Percentiles rank a stretch among this genome's conserved stretches.
Conservation (phyloP, 2,797 vertebrate genomes). For the Garrulus glandarius region DNA sequence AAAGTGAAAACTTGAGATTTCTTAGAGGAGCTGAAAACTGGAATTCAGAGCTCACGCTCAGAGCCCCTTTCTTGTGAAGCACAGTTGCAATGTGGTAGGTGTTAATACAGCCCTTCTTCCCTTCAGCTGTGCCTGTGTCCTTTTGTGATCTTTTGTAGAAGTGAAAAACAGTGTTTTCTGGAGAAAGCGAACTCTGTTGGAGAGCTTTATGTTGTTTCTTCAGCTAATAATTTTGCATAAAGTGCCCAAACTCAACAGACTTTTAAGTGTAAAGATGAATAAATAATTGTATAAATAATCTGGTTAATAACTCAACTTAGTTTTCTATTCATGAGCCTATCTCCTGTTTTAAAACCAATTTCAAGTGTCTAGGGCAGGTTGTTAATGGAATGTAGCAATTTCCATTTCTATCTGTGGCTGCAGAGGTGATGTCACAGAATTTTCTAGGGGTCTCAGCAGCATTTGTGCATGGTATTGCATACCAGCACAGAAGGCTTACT, state of each 20-base stretch:
- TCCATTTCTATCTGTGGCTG: background rate
- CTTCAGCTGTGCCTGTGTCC: background rate
- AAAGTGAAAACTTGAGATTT: background rate
- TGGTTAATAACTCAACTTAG: background rate
- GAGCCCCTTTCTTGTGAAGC: background rate
- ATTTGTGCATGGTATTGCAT: background rate
- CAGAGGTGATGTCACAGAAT: background rate
- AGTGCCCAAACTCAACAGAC: background rate
- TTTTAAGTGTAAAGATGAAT: conserved; percentile 9
- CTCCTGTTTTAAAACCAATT: background rate
- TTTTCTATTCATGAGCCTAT: background rate
- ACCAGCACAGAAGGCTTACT: background rate
- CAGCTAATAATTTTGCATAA: conserved; percentile 20
- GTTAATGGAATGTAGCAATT: background rate
- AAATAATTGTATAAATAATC: conserved; percentile 6
- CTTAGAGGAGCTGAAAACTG: background rate
- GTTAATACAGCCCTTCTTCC: background rate
- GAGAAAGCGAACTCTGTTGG: background rate
- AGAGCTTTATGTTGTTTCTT: conserved; percentile 8
- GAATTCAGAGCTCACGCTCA: background rate
- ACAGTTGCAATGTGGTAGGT: background rate
- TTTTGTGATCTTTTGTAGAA: background rate
- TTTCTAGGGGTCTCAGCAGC: background rate
- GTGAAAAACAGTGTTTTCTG: background rate
- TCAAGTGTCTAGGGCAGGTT: background rate